Conservation (phyloP, 2,113 vertebrate species). For the Hippocampus mohnikei region DNA sequence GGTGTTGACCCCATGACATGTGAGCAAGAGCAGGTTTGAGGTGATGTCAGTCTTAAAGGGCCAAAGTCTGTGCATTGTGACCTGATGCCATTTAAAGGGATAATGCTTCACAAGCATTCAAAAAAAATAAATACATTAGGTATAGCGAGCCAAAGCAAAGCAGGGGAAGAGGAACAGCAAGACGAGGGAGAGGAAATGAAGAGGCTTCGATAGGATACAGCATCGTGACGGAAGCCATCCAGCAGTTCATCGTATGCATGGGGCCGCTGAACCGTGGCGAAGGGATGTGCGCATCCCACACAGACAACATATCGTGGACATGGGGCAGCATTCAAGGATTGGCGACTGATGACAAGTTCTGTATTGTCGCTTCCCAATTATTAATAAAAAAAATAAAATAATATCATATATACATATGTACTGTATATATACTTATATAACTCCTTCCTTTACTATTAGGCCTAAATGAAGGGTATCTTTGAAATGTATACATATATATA, state of each 20-base stretch:
- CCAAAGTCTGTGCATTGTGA: slow-evolving; percentile 66
- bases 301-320: slow-evolving; percentile 30
- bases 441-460: slow-evolving; percentile 34
- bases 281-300: slow-evolving; percentile 14
- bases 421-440: slow-evolving; percentile 8
- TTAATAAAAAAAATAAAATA: slow-evolving; percentile 13
- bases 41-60: slow-evolving; percentile 71
- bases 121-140: slow-evolving; percentile 8
- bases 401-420: slow-evolving; percentile 10
- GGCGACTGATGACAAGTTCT: slow-evolving; percentile 25
- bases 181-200: slow-evolving; percentile 16
- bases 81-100: slow-evolving; percentile 70
- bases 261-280: slow-evolving; percentile 1
- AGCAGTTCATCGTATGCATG: slow-evolving; percentile 17
- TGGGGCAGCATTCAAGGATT: slow-evolving; percentile 19
- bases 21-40: slow-evolving; percentile 32
- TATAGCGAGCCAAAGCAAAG: slow-evolving; percentile 3
- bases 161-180: slow-evolving; percentile 30
- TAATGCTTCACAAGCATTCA: slow-evolving; percentile 56
- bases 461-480: slow-evolving; percentile 61
- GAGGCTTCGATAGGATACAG: slow-evolving; percentile 12
- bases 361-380: slow-evolving; percentile 37
- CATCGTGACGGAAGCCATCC: background rate
- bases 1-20: slow-evolving; percentile 24
- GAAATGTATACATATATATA: slow-evolving; percentile 37